Evolutionary conservation across 2,113 vertebrate species (phyloP), one percentile per base, ranked within the genome.

Genomic region (Paradoxurus hermaphroditus): DNA sequence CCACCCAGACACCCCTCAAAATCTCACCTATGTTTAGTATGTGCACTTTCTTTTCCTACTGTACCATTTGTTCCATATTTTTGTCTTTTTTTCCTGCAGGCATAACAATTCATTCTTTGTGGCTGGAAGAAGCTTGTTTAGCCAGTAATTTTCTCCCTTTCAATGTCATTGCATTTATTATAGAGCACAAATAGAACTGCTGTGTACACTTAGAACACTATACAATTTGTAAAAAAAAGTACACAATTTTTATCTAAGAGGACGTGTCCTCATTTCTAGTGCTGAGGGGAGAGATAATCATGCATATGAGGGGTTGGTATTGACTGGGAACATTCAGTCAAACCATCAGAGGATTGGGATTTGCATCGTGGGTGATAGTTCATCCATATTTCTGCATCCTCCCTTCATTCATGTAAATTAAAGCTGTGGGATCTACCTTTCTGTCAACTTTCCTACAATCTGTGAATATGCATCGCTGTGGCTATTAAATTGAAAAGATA

Each of bases 211-310:
- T 90, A 92, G 44, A 81, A 51, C 49, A 75, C 39, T 16, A 36
- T 65, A 78, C 9, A 62, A 86, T 95, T 96, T 95, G 67, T 95
- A 73, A 81, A 77, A 73, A 81, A 77, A 93, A 93, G 25, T 81
- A 87, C 21, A 84, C 4, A 39, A 87, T 63, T 92, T 73, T 96
- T 82, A 72, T 27, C 11, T 85, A 91, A 96, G 51, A 78, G 39
- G n/a, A 87, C 4, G 12, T 94, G 36, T 78, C 82, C 18, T 82
- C 39, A 81, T 93, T 96, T 98, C 6, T 78, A 63, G 31, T 14
- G 8, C 4, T 2, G 1, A 62, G 53, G 18, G 34, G 10, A 63
- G 41, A 75, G 83, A 68, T 67, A 93, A 78, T 39, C 39, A 81
- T 70, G 39, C 46, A 85, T 84, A 51, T 85, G 72, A 96, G 88